phyloP scores from a whole-genome alignment of 2,888 invertebrate species.

The Cylindroiulus punctatus region DNA sequence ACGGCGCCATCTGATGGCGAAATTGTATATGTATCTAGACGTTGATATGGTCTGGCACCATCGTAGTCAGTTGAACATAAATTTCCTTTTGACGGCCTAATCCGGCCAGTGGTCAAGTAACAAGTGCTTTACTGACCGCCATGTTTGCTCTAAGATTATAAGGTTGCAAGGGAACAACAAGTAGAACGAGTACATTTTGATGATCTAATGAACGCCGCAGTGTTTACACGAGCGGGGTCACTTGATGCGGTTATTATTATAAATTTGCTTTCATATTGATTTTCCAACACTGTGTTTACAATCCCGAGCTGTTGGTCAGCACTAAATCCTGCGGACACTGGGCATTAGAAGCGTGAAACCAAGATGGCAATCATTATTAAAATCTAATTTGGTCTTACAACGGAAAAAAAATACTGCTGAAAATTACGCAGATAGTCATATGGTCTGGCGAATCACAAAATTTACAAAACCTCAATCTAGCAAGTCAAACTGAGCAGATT shows the following conservation, averaged over 20 bases:
- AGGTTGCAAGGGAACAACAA: constrained; percentile 8
- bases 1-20: background rate
- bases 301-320: constrained; percentile 1
- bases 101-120: constrained; percentile 43
- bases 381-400: background rate
- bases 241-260: constrained; percentile 39
- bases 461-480: too few species aligned
- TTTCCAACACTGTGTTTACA: constrained; percentile 36
- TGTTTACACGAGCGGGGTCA: constrained; percentile 43
- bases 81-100: constrained; percentile 23
- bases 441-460: too few species aligned
- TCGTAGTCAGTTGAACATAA: background rate
- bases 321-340: background rate
- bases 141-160: constrained; percentile 45
- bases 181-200: constrained; percentile 39
- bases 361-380: background rate
- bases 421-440: too few species aligned
- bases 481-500: too few species aligned
- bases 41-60: background rate
- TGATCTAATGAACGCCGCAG: constrained; percentile 45
- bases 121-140: constrained; percentile 43
- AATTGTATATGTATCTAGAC: background rate
- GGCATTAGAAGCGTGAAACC: constrained; percentile 21
- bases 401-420: too few species aligned
- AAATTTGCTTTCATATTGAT: constrained; percentile 33